Evolutionary conservation across 2,113 vertebrate species (phyloP).

Genomic region (Cettia cetti): DNA sequence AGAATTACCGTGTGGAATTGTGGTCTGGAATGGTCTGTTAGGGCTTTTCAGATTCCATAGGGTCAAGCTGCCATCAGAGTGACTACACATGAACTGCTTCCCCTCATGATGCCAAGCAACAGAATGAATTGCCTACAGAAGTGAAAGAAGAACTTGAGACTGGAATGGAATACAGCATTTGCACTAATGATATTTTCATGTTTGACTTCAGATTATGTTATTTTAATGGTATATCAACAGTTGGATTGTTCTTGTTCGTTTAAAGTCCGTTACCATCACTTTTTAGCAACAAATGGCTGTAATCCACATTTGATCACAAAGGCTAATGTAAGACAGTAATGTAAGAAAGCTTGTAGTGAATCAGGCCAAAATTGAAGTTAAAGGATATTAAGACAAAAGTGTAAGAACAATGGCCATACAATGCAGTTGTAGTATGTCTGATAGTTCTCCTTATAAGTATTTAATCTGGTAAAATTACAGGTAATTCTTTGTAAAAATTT

Average conservation of each 20-base stretch:
- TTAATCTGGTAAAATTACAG: neutral
- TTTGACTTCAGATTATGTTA: neutral
- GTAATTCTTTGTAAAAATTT: neutral
- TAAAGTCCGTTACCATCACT: neutral
- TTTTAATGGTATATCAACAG: neutral
- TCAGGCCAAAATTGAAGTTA: neutral
- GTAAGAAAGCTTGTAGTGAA: neutral
- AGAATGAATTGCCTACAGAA: slow-evolving; percentile 92
- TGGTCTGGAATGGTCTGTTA: slow-evolving; percentile 92
- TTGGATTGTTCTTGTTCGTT: neutral
- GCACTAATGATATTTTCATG: neutral
- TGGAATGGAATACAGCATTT: neutral
- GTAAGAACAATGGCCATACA: neutral
- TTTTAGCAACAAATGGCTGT: neutral
- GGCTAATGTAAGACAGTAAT: neutral
- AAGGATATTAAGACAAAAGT: neutral
- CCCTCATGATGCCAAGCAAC: slow-evolving; percentile 98
- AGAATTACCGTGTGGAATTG: slow-evolving; percentile 93
- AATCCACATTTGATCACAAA: neutral
- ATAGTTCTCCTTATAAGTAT: neutral
- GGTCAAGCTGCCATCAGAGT: slow-evolving; percentile 96
- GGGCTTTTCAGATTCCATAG: slow-evolving; percentile 95
- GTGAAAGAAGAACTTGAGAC: neutral
- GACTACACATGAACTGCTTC: slow-evolving; percentile 98
- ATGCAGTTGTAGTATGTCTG: neutral